Evolutionary conservation across 1,140 invertebrate species (phyloP).

Genomic region (Nephila pilipes): DNA sequence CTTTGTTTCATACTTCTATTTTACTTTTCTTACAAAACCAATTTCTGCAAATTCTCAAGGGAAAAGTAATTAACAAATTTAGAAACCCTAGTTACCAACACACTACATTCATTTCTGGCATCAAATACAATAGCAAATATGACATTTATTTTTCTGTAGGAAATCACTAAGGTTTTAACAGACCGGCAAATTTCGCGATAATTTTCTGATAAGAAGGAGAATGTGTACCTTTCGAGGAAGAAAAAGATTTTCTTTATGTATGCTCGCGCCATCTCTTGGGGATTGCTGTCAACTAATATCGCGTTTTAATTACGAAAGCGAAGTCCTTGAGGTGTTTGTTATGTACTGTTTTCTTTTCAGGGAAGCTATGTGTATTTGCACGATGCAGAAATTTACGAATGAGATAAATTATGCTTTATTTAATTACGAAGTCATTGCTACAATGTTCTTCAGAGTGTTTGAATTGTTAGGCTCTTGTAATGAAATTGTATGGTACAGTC

Average conservation of each 20-base stretch:
- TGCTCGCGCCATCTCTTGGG: conserved; percentile 45
- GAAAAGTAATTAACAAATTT: too few relatives aligned
- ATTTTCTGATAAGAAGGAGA: not conserved
- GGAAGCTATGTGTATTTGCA: not conserved
- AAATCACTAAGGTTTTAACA: not conserved
- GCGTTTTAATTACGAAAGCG: not conserved
- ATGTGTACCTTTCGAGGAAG: not conserved
- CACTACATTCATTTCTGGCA: too few relatives aligned
- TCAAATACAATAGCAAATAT: not conserved
- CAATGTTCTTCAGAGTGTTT: not conserved
- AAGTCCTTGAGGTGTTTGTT: not conserved
- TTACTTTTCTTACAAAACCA: too few relatives aligned
- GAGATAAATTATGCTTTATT: not conserved
- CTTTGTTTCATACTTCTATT: too few relatives aligned
- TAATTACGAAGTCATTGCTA: not conserved
- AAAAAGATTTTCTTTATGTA: not conserved
- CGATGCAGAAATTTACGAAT: not conserved
- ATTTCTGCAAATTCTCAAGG: too few relatives aligned
- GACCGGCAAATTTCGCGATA: not conserved
- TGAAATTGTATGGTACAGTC: too few relatives aligned
- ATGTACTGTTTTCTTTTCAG: not conserved
- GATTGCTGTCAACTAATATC: not conserved
- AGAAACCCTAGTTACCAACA: too few relatives aligned
- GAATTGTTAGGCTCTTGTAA: not conserved
- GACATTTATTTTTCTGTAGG: not conserved